phyloP scores from a whole-genome alignment of 1,140 invertebrate genomes.

The Asbolus verrucosus region DNA sequence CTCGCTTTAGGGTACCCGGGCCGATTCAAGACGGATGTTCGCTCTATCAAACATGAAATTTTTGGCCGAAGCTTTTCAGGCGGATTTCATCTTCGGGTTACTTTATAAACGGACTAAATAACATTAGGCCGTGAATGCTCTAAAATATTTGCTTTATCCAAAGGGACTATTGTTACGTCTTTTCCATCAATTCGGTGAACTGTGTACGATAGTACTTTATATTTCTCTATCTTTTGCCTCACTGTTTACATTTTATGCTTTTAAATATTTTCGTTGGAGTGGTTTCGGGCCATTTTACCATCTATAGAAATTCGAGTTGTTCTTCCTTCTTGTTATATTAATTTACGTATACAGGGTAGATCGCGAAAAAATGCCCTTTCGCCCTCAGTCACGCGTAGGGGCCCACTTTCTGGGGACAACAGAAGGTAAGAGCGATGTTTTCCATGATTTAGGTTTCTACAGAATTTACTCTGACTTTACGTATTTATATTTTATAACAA shows the following conservation, averaged over 20 bases:
- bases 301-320: neutral
- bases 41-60: conserved; percentile 31
- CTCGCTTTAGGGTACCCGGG: conserved; percentile 4
- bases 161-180: conserved; percentile 35
- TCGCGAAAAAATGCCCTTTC: no score
- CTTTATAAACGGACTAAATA: conserved; percentile 39
- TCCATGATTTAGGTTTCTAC: no score
- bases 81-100: conserved; percentile 29
- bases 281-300: conserved; percentile 15
- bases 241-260: conserved; percentile 26
- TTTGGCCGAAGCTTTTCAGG: conserved; percentile 23
- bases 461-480: no score
- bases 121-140: conserved; percentile 35
- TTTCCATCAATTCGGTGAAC: conserved; percentile 19
- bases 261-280: conserved; percentile 9
- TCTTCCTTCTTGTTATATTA: no score
- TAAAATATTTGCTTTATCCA: conserved; percentile 29
- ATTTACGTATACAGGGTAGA: no score
- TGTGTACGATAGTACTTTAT: conserved; percentile 28
- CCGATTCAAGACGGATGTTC: conserved; percentile 40
- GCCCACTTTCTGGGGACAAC: no score
- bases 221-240: conserved; percentile 5
- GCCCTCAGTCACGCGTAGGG: no score
- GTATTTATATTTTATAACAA: no score
- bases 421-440: no score